These are phyloP conservation scores for Malthinus seriepunctatus DNA, from an alignment of 2,888 invertebrate genomes.

Conservation along the genomic window DNA sequence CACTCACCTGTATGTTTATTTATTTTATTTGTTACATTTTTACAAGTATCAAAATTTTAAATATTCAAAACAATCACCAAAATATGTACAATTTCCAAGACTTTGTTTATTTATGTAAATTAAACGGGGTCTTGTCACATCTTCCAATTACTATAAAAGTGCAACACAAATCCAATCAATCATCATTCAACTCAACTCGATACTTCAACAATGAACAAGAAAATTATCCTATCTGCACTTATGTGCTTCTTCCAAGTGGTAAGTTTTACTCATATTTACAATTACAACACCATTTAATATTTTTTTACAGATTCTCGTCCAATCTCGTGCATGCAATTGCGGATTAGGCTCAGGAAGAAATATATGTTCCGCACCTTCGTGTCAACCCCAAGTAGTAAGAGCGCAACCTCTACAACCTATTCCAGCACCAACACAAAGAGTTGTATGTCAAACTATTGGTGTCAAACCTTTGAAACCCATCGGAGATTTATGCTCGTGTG, in stretches of 20 bases:
- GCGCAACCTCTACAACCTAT: constrained; percentile 42
- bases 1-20: too few species aligned
- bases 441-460: constrained; percentile 34
- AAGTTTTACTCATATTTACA: background rate
- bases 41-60: too few species aligned
- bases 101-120: too few species aligned
- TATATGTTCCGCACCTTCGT: constrained; percentile 29
- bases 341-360: constrained; percentile 43
- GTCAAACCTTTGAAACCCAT: constrained; percentile 37
- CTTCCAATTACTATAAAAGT: background rate
- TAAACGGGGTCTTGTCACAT: too few species aligned
- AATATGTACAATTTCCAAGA: too few species aligned
- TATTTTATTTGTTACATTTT: too few species aligned
- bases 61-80: too few species aligned
- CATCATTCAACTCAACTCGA: background rate
- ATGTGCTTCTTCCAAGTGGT: background rate
- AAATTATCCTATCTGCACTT: background rate
- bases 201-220: background rate
- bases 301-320: constrained; percentile 1
- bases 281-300: background rate
- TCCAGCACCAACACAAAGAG: constrained; percentile 31
- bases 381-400: constrained; percentile 45
- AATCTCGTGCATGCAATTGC: constrained; percentile 28
- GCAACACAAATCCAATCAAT: background rate
- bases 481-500: constrained; percentile 44